Conservation (phyloP, 1,140 invertebrate species). For the Drosophila varians region DNA sequence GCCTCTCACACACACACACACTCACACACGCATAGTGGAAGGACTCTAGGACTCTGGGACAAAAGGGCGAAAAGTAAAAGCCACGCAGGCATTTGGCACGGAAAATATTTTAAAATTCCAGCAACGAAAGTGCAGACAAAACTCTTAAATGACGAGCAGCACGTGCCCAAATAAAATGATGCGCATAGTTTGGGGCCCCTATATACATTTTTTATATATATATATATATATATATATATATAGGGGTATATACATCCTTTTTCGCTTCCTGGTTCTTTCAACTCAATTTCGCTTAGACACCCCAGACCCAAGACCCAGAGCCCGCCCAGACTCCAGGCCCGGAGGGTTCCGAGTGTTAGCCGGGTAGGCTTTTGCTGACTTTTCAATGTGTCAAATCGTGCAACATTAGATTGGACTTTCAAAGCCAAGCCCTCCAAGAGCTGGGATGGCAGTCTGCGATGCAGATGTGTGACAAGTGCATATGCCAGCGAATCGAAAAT, state of each 20-base stretch:
- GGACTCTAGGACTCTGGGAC: constrained; percentile 32
- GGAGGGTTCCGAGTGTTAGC: constrained; percentile 6
- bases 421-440: not conserved
- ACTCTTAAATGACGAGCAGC: constrained; percentile 81
- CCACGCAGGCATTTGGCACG: constrained; percentile 56
- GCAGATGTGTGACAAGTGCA: constrained; percentile 77
- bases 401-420: constrained; percentile 66
- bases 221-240: not conserved
- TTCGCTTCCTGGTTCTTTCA: constrained; percentile 23
- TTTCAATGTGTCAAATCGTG: constrained; percentile 74
- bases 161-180: constrained; percentile 76
- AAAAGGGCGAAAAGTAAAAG: constrained; percentile 70
- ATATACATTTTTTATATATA: not conserved
- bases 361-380: constrained; percentile 63
- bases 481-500: constrained; percentile 63
- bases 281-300: constrained; percentile 58
- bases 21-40: constrained; percentile 1
- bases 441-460: constrained; percentile 29
- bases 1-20: constrained; percentile 26
- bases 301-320: not conserved
- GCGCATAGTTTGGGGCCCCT: constrained; percentile 44
- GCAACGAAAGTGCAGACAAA: constrained; percentile 80
- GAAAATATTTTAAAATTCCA: constrained; percentile 77
- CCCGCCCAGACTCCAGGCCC: not conserved
- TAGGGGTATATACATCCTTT: not conserved